Conservation (phyloP, 2,113 vertebrate species). For the Acanthochromis polyacanthus region DNA sequence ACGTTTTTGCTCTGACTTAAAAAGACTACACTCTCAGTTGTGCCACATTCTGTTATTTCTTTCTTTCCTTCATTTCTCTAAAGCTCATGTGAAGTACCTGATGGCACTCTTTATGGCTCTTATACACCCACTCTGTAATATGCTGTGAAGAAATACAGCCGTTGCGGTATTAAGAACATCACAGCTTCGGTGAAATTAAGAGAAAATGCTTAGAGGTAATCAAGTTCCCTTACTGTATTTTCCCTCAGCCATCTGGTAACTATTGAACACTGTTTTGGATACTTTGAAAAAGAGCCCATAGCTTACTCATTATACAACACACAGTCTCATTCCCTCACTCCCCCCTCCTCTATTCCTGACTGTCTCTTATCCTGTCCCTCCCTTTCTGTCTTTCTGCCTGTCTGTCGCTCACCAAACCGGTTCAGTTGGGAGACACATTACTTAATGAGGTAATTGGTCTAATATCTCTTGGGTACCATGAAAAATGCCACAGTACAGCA, state of each 20-base stretch:
- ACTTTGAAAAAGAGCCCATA: constrained; percentile 65
- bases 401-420: constrained; percentile 67
- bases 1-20: constrained; percentile 18
- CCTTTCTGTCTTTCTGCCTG: constrained; percentile 23
- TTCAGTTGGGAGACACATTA: constrained; percentile 75
- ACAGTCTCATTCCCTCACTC: constrained; percentile 43
- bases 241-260: constrained; percentile 72
- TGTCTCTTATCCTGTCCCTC: constrained; percentile 26
- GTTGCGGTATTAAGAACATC: constrained; percentile 54
- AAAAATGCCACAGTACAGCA: constrained; percentile 59
- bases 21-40: constrained; percentile 7
- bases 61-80: constrained; percentile 38
- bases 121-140: constrained; percentile 34
- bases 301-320: constrained; percentile 60
- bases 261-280: constrained; percentile 71
- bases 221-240: constrained; percentile 60
- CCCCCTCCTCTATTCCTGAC: constrained; percentile 20
- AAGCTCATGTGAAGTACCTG: constrained; percentile 26
- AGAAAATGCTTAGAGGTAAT: constrained; percentile 71
- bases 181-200: constrained; percentile 58
- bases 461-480: constrained; percentile 73
- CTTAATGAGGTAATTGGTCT: constrained; percentile 76
- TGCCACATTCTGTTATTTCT: constrained; percentile 35
- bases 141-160: constrained; percentile 40
- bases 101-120: constrained; percentile 38